Conservation (phyloP, 2,888 invertebrate species). For the Hypomecis punctinalis region DNA sequence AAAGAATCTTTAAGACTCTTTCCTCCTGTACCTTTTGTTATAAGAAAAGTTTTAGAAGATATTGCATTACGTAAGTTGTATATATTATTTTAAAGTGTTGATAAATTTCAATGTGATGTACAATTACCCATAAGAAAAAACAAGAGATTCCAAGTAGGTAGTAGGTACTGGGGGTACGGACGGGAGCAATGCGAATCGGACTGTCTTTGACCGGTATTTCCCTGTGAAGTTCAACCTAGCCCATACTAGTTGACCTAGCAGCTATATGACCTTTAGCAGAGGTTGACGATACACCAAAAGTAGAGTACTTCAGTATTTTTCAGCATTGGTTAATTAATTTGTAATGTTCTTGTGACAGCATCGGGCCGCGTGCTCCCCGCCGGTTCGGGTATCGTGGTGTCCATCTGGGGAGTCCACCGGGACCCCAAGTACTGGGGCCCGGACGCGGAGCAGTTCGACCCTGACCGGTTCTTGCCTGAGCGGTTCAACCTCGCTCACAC, state of each 20-base stretch:
- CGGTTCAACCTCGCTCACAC: slow-evolving; percentile 66
- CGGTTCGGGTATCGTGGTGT: slow-evolving; percentile 76
- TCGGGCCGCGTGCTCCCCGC: slow-evolving; percentile 73
- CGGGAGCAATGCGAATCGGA: no score
- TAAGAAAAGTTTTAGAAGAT: slow-evolving; percentile 72
- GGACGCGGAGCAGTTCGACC: slow-evolving; percentile 86
- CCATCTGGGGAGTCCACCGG: slow-evolving; percentile 81
- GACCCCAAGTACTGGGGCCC: slow-evolving; percentile 86
- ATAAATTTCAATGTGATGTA: no score
- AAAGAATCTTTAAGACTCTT: slow-evolving; percentile 74
- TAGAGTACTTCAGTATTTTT: neutral
- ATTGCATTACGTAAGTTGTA: slow-evolving; percentile 66
- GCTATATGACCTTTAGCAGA: no score
- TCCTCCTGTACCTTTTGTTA: slow-evolving; percentile 75
- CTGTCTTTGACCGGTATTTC: no score
- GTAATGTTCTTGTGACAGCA: slow-evolving; percentile 49
- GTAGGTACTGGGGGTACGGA: no score
- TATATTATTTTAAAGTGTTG: no score
- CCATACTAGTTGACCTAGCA: no score
- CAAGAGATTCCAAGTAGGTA: no score
- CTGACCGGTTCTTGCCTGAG: slow-evolving; percentile 86
- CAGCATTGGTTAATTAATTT: neutral
- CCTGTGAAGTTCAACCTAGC: no score
- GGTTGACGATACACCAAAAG: no score
- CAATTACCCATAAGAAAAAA: no score